Percentiles rank a stretch among this genome's conserved stretches.
phyloP scores from a whole-genome alignment of 2,113 vertebrate genomes.

The Cisticola juncidis region DNA sequence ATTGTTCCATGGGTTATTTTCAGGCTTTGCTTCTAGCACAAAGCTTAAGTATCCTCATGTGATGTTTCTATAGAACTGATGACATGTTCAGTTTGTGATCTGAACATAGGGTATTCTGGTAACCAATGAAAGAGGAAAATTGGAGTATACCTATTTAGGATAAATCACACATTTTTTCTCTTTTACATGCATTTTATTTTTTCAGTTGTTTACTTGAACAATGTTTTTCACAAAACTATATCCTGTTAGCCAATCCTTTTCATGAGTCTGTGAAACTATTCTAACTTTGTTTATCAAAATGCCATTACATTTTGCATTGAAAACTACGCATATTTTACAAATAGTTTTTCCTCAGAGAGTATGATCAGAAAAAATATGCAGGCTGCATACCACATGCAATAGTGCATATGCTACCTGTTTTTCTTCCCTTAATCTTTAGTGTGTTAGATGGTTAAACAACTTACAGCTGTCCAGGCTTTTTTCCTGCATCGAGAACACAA shows the following conservation, averaged over 20 bases:
- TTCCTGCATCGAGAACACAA: constrained; percentile 88
- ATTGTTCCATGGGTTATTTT: not conserved
- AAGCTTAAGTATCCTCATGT: not conserved
- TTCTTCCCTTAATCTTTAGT: not conserved
- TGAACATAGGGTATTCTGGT: not conserved
- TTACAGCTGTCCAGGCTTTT: constrained; percentile 88
- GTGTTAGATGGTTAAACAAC: constrained; percentile 44
- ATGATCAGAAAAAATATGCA: not conserved
- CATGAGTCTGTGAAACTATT: not conserved
- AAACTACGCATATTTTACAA: not conserved
- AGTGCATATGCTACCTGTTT: not conserved
- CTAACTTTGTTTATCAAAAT: not conserved
- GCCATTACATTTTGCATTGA: not conserved
- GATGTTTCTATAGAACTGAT: not conserved
- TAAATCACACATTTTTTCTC: not conserved
- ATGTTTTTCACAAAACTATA: not conserved
- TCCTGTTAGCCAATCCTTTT: not conserved
- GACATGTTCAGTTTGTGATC: not conserved
- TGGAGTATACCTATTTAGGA: not conserved
- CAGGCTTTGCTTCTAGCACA: not conserved
- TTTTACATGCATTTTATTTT: not conserved
- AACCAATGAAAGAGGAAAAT: not conserved
- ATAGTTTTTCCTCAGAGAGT: not conserved
- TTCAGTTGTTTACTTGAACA: not conserved
- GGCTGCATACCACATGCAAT: not conserved